Evolutionary conservation across 2,888 invertebrate genomes (phyloP), one percentile per base, ranked within the genome.

Genomic region (Lamellibrachia columna): DNA sequence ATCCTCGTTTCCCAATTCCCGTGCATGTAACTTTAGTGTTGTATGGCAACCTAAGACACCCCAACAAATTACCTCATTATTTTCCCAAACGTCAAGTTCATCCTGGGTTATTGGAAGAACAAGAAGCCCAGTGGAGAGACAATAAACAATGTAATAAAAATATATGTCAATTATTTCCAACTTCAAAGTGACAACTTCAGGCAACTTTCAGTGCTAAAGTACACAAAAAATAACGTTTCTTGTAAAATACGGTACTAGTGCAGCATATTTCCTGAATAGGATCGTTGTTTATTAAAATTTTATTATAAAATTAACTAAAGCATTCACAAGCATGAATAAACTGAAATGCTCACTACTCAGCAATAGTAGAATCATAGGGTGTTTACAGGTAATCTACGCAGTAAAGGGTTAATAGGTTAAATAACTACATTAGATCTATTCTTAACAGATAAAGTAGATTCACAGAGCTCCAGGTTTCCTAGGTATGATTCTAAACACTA

Each of bases 51-150:
- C 75, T 3, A 75, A 22, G 75, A 22, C 75, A 75, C 75, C 75
- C 75, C n/a, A 2, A 58, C 3, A 75, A 75, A 75, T 75, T 75
- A 75, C 75, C 75, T 75, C 75, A 15, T 22, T 75, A 75, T 0
- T 75, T 75, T 75, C 75, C 75, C 75, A 75, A 15, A 75, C 3
- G 75, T n/a, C 75, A 75, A 11, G 15, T 15, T 75, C 75, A 22
- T 75, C 75, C 75, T 75, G 75, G 75, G n/a, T 75, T 75, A 75
- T 75, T 75, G 75, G n/a, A n/a, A 75, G 75, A 75, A 75, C n/a
- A 75, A 2, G 15, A 11, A 22, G n/a, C 75, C 22, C 15, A 75
- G 22, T n/a, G 75, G 22, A 75, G 8, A 55, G 55, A 9, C 75
- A 75, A 6, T 22, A 75, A 75, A 22, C 15, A 75, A 6, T 75